Evolutionary conservation across 2,888 invertebrate genomes (phyloP).

Genomic region (Pheosia gnoma): DNA sequence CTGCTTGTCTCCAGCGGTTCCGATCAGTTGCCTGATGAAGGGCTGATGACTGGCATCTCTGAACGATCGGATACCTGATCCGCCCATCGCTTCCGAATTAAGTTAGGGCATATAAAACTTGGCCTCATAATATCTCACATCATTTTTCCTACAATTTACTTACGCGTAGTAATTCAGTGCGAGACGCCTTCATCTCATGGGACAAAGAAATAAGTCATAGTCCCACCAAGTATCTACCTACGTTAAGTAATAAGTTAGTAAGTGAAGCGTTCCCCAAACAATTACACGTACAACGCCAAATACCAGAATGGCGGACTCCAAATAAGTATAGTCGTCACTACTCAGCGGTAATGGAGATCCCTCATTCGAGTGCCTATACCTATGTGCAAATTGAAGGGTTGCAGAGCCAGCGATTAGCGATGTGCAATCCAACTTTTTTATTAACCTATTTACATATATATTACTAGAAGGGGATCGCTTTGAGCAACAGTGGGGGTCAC

Average conservation of each 20-base stretch:
- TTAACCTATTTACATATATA: no score
- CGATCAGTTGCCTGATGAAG: no score
- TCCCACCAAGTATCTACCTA: background rate
- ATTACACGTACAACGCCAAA: conserved; percentile 8
- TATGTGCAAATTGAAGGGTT: conserved; percentile 5
- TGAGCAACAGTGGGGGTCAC: no score
- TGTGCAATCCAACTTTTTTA: background rate
- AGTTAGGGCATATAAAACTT: no score
- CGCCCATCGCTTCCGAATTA: no score
- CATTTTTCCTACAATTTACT: no score
- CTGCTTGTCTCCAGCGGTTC: no score
- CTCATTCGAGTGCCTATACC: conserved; percentile 22
- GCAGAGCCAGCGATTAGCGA: conserved; percentile 14
- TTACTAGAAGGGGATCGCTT: no score
- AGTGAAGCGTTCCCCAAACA: conserved; percentile 9
- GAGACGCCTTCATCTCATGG: background rate
- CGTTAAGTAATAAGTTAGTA: conserved; percentile 12
- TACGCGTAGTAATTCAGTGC: background rate
- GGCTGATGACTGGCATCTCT: no score
- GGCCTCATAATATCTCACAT: no score
- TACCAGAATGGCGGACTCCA: conserved; percentile 19
- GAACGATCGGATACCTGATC: no score
- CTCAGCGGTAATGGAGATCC: conserved; percentile 32
- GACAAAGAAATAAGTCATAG: background rate
- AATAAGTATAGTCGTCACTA: conserved; percentile 31